A percentile compares a stretch with the other conserved stretches of the same genome.
These are phyloP conservation scores for Corythoichthys intestinalis DNA, from an alignment of 2,113 vertebrate species.

Conservation along the genomic window DNA sequence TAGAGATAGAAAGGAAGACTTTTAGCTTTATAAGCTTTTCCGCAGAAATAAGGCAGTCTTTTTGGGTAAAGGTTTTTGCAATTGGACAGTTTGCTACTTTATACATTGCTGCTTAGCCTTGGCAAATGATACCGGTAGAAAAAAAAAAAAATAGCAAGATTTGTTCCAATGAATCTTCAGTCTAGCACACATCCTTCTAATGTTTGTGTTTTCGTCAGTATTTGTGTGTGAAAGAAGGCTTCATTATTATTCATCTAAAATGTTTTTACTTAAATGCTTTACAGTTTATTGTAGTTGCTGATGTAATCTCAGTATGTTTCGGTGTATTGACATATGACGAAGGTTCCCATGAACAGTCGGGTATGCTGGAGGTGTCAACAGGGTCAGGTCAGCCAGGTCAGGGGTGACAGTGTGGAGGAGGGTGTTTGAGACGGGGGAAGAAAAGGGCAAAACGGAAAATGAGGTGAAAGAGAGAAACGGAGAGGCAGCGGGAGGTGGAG, in stretches of 20 bases:
- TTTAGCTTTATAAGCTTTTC: conserved; percentile 12
- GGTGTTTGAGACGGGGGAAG: conserved; percentile 19
- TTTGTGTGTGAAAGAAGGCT: conserved; percentile 3
- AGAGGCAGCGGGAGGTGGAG: conserved; percentile 26
- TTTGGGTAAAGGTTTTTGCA: neutral
- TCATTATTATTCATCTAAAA: neutral
- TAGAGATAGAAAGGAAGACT: conserved; percentile 17
- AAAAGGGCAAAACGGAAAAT: conserved; percentile 37
- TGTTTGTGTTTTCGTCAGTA: conserved; percentile 7
- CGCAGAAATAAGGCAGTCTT: conserved; percentile 8
- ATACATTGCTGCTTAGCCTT: neutral
- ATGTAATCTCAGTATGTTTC: conserved; percentile 7
- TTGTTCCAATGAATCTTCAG: conserved; percentile 31
- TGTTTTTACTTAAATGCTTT: neutral
- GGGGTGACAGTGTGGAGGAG: conserved; percentile 17
- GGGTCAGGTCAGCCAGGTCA: conserved; percentile 57
- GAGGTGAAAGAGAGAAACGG: conserved; percentile 39
- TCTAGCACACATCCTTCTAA: conserved; percentile 20
- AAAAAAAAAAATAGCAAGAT: conserved; percentile 31
- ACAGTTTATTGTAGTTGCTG: neutral
- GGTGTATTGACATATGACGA: neutral
- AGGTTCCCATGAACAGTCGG: conserved; percentile 70
- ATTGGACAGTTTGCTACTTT: neutral
- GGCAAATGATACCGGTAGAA: conserved; percentile 6
- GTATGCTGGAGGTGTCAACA: conserved; percentile 57